These are phyloP conservation scores for Pristionchus maxplancki DNA, from an alignment of 2,888 invertebrate species.

Conservation along the genomic window DNA sequence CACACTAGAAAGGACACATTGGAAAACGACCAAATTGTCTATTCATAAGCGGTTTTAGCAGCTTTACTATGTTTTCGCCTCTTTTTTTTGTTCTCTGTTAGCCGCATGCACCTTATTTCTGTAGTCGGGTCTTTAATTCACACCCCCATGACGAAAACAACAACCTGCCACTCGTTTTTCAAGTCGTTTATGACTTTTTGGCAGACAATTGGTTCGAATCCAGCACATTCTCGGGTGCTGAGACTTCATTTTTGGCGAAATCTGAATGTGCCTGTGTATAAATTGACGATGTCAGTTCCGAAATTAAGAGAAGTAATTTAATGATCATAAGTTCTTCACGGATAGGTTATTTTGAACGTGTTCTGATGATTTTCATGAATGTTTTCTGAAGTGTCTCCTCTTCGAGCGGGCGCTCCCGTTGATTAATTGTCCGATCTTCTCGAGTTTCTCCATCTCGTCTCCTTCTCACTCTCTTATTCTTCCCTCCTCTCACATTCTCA, in stretches of 20 bases:
- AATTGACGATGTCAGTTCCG: too few relatives aligned
- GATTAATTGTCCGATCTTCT: conserved; percentile 43
- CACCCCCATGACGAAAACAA: not conserved
- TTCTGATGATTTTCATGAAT: too few relatives aligned
- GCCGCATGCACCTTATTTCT: not conserved
- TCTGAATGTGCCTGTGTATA: too few relatives aligned
- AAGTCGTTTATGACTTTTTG: not conserved
- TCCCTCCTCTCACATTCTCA: not conserved
- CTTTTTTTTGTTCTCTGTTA: not conserved
- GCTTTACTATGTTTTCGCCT: not conserved
- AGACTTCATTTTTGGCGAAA: too few relatives aligned
- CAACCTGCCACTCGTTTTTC: not conserved
- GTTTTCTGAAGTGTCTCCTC: not conserved
- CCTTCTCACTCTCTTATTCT: not conserved
- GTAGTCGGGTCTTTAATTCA: not conserved
- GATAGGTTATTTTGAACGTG: too few relatives aligned
- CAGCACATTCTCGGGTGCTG: too few relatives aligned
- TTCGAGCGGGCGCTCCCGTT: not conserved
- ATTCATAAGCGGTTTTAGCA: conserved; percentile 12
- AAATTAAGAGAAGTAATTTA: too few relatives aligned
- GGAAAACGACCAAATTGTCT: not conserved
- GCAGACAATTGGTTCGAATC: too few relatives aligned
- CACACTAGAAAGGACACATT: not conserved
- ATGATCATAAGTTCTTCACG: too few relatives aligned
- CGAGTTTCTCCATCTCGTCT: not conserved